A percentile compares a stretch with the other conserved stretches of the same genome.
Conservation (phyloP, 2,797 vertebrate species). For the Platyrinchus mystaceus region DNA sequence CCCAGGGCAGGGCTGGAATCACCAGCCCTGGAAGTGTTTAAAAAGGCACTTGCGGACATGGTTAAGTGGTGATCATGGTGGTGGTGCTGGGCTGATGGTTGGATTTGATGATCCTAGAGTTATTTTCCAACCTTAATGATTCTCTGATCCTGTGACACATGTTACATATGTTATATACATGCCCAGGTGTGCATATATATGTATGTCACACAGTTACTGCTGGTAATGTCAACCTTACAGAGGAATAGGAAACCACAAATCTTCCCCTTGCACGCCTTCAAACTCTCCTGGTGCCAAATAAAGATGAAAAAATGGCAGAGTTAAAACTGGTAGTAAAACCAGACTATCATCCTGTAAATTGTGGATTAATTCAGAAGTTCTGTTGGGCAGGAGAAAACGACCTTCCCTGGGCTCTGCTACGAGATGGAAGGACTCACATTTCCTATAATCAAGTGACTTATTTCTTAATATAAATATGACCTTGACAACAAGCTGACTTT, state of each 20-base stretch:
- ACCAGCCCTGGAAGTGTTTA: too few relatives aligned
- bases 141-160: background rate
- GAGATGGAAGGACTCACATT: background rate
- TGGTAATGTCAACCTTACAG: fast-evolving
- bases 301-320: background rate
- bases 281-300: background rate
- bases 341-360: background rate
- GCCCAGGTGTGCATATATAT: fast-evolving
- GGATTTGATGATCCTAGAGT: background rate
- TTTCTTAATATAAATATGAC: background rate
- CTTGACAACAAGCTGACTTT: background rate
- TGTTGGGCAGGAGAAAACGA: background rate
- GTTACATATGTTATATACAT: background rate
- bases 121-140: background rate
- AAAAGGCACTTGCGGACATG: background rate
- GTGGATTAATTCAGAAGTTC: background rate
- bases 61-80: background rate
- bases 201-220: background rate
- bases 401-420: background rate
- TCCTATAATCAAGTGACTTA: background rate
- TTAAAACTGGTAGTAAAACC: background rate
- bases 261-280: background rate
- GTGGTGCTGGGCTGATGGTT: background rate
- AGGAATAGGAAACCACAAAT: background rate
- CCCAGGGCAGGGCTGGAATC: background rate